phyloP scores from a whole-genome alignment of 2,888 invertebrate species.

The Orthosia gothica region DNA sequence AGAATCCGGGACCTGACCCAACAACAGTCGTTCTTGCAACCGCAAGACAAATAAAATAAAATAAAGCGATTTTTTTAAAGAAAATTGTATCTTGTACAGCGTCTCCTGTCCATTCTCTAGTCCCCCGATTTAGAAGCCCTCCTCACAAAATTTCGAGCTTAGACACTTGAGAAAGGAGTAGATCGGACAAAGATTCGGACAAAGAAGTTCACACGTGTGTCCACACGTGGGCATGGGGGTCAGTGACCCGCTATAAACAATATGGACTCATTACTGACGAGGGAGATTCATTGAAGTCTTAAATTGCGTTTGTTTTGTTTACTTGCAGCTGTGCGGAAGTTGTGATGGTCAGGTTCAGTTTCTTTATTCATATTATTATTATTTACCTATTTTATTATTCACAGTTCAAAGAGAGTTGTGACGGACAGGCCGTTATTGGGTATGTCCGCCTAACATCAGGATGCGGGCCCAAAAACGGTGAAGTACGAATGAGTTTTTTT shows the following conservation, averaged over 20 bases:
- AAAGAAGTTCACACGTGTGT: conserved; percentile 85
- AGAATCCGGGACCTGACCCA: too few species aligned
- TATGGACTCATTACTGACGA: conserved; percentile 77
- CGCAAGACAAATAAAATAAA: too few species aligned
- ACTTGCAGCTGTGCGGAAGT: conserved; percentile 80
- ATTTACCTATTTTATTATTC: background rate
- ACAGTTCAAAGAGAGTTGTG: background rate
- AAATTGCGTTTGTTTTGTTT: conserved; percentile 75
- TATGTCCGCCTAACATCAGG: background rate
- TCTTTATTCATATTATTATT: background rate
- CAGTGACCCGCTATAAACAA: conserved; percentile 82
- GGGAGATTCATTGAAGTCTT: conserved; percentile 66
- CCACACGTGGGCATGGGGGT: conserved; percentile 85
- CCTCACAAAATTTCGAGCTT: conserved; percentile 83
- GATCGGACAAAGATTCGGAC: conserved; percentile 83
- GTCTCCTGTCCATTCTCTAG: conserved; percentile 67
- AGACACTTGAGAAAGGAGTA: conserved; percentile 80
- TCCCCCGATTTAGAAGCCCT: conserved; percentile 76
- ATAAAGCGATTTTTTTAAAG: too few species aligned
- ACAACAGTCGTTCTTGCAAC: too few species aligned
- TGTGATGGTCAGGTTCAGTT: conserved; percentile 71
- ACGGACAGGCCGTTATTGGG: conserved; percentile 1
- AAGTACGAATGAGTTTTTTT: too few species aligned
- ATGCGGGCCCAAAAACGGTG: conserved; percentile 10
- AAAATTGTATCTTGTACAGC: background rate